These are phyloP conservation scores for Pachyramphus minor DNA, from an alignment of 2,113 vertebrate species.

Conservation along the genomic window DNA sequence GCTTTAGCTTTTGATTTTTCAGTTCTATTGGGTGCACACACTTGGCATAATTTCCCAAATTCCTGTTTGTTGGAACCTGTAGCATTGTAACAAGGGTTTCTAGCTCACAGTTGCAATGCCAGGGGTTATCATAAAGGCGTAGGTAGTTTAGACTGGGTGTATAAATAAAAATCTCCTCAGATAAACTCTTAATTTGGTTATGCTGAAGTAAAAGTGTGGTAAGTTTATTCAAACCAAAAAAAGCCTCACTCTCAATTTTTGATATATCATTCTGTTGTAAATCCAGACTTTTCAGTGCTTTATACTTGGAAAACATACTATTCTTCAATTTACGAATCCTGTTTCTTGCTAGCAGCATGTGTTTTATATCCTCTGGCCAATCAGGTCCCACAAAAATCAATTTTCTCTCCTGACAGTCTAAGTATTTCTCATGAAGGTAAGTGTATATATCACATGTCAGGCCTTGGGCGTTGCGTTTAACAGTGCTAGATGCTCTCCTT, in stretches of 20 bases:
- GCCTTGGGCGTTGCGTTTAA: slow-evolving; percentile 77
- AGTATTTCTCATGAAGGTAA: slow-evolving; percentile 86
- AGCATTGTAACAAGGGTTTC: slow-evolving; percentile 88
- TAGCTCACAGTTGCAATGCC: slow-evolving; percentile 86
- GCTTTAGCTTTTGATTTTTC: slow-evolving; percentile 83
- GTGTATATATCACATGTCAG: slow-evolving; percentile 83
- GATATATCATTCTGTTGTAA: slow-evolving; percentile 92
- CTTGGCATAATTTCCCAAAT: slow-evolving; percentile 91
- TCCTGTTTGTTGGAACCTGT: slow-evolving; percentile 89
- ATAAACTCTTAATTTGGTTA: slow-evolving; percentile 82
- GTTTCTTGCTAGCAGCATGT: slow-evolving; percentile 91
- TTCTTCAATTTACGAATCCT: slow-evolving; percentile 84
- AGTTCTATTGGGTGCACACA: slow-evolving; percentile 79
- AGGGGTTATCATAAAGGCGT: slow-evolving; percentile 93
- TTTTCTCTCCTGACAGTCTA: slow-evolving; percentile 91
- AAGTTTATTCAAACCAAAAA: slow-evolving; percentile 86
- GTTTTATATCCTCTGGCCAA: slow-evolving; percentile 89
- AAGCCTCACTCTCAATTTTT: slow-evolving; percentile 84
- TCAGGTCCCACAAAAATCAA: slow-evolving; percentile 78
- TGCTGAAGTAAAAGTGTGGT: slow-evolving; percentile 93
- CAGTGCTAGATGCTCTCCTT: slow-evolving; percentile 62
- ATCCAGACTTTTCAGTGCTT: slow-evolving; percentile 86
- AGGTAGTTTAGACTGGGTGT: slow-evolving; percentile 85
- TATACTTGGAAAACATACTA: slow-evolving; percentile 88
- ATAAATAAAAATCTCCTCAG: slow-evolving; percentile 87